Evolutionary conservation across 2,888 invertebrate species (phyloP).

Genomic region (Tipula confusa): DNA sequence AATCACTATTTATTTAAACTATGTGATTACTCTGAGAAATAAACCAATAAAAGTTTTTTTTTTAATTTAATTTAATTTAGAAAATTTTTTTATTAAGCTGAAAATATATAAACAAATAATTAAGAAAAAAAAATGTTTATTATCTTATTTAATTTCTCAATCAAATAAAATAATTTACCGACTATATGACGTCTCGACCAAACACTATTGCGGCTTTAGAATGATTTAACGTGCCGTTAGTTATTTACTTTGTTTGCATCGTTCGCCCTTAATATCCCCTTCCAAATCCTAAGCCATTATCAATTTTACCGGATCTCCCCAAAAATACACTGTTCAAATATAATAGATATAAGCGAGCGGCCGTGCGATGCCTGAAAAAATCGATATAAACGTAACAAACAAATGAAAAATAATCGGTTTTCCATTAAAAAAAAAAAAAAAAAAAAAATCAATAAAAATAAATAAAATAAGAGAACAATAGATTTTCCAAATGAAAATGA

Average conservation of each 20-base stretch:
- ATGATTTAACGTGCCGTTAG: background rate
- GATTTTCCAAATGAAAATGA: background rate
- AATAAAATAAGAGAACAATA: background rate
- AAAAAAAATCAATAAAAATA: background rate
- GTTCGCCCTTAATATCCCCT: too few relatives aligned
- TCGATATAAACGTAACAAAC: background rate
- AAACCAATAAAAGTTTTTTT: background rate
- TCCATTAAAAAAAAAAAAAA: background rate
- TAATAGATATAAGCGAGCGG: background rate
- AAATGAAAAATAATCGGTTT: background rate
- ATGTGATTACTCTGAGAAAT: background rate
- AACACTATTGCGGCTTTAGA: too few relatives aligned
- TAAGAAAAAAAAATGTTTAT: background rate
- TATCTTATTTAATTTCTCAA: background rate
- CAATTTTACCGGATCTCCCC: background rate
- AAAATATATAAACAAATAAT: background rate
- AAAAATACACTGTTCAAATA: background rate
- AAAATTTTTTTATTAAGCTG: background rate
- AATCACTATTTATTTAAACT: background rate
- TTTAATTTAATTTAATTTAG: background rate
- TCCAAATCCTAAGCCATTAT: background rate
- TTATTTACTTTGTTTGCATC: background rate
- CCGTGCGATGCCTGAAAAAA: background rate
- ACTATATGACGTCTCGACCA: background rate
- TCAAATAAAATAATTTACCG: background rate